Percentiles rank a stretch among this genome's conserved stretches.
These are phyloP conservation scores for Xiphorhynchus erythropygius DNA, from an alignment of 2,797 vertebrate species.

Conservation along the genomic window DNA sequence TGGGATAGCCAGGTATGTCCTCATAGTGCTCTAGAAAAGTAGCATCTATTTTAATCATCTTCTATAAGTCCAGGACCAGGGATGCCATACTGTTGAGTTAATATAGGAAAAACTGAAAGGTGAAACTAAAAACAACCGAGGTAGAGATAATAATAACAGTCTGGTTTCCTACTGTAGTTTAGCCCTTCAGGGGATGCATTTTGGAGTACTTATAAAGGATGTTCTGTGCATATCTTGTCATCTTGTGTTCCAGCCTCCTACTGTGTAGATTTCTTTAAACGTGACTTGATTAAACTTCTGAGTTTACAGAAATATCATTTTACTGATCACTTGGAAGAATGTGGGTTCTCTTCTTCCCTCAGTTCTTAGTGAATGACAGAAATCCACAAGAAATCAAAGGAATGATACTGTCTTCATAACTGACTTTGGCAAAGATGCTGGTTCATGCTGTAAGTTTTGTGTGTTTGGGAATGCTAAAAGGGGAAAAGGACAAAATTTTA, in stretches of 20 bases:
- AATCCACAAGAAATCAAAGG: background rate
- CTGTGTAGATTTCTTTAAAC: background rate
- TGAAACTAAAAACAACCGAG: background rate
- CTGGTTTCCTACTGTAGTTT: background rate
- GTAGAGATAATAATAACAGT: background rate
- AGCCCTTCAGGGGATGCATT: background rate
- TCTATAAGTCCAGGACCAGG: accelerated
- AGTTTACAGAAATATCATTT: background rate
- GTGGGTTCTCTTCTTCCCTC: background rate
- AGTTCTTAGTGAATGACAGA: background rate
- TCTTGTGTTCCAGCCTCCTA: background rate
- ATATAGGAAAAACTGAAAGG: background rate
- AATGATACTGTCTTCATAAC: background rate
- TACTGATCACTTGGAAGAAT: background rate
- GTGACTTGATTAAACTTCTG: background rate
- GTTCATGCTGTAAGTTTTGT: background rate
- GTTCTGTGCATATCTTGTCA: background rate
- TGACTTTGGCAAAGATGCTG: background rate
- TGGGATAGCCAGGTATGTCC: background rate
- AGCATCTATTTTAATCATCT: background rate
- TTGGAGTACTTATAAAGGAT: background rate
- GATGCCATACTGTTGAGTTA: background rate
- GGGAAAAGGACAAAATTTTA: background rate
- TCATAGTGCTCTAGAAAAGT: background rate
- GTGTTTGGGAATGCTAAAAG: background rate